A percentile compares a stretch with the other conserved stretches of the same genome.
Conservation (phyloP, 1,140 invertebrate species). For the Maconellicoccus hirsutus region DNA sequence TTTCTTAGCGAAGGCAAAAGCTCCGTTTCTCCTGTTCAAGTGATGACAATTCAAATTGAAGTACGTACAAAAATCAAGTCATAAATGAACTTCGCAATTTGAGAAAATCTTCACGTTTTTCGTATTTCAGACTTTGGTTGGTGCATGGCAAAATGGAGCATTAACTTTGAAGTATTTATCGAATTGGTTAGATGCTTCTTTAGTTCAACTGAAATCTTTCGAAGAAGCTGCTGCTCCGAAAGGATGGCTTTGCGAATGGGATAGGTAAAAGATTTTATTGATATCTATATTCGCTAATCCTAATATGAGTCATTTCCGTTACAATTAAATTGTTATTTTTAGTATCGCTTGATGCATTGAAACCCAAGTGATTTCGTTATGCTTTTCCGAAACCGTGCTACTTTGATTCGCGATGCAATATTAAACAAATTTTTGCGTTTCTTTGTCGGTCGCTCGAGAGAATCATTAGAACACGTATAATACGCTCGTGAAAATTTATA, state of each 20-base stretch:
- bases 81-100: no score
- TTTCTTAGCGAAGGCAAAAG: conserved; percentile 51
- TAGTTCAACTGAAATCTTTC: conserved; percentile 44
- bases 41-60: conserved; percentile 51
- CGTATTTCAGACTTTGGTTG: conserved; percentile 45
- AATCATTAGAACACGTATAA: no score
- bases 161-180: conserved; percentile 45
- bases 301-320: background rate
- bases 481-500: no score
- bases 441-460: no score
- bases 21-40: conserved; percentile 47
- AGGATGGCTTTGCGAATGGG: conserved; percentile 59
- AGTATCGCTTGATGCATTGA: no score
- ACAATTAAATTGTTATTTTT: no score
- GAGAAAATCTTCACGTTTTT: background rate
- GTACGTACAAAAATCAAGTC: conserved; percentile 33
- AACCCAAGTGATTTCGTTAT: no score
- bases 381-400: no score
- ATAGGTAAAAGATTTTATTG: conserved; percentile 48
- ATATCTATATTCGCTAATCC: background rate
- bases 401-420: no score
- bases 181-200: conserved; percentile 45
- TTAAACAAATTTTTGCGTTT: no score
- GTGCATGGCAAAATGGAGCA: conserved; percentile 47
- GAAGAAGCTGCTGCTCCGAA: conserved; percentile 50